Conservation (phyloP, 2,888 invertebrate genomes). For the Oasisia sp. region DNA sequence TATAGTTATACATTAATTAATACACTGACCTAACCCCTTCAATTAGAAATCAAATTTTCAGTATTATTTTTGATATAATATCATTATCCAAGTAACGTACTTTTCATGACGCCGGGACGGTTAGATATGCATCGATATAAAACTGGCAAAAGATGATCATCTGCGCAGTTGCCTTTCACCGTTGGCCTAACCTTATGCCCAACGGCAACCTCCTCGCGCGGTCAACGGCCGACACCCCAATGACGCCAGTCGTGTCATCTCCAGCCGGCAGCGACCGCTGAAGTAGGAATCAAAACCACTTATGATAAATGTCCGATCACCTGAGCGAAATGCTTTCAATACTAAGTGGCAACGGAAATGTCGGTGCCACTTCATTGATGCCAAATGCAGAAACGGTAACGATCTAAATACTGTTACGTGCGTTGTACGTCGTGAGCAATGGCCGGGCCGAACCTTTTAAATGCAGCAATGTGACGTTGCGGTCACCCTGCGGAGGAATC, state of each 20-base stretch:
- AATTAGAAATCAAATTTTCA: no score
- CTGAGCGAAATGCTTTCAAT: constrained; percentile 11
- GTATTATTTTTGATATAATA: no score
- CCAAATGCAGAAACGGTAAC: not conserved
- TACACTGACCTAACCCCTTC: no score
- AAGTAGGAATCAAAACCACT: not conserved
- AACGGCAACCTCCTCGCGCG: not conserved
- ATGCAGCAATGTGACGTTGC: not conserved
- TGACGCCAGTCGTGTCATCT: not conserved
- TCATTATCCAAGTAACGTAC: no score
- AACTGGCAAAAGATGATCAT: no score
- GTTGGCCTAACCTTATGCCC: no score
- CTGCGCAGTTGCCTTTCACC: no score
- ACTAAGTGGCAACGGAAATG: constrained; percentile 1
- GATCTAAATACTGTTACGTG: not conserved
- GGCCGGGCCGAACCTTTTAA: not conserved
- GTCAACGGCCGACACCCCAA: not conserved
- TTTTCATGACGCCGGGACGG: no score
- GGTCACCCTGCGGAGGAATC: not conserved
- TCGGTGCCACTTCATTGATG: not conserved
- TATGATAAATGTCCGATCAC: not conserved
- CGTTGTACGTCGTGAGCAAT: not conserved
- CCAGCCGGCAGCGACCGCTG: constrained; percentile 2
- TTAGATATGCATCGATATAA: no score
- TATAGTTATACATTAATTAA: no score